phyloP scores from a whole-genome alignment of 2,113 vertebrate genomes.

The Xenopus borealis region DNA sequence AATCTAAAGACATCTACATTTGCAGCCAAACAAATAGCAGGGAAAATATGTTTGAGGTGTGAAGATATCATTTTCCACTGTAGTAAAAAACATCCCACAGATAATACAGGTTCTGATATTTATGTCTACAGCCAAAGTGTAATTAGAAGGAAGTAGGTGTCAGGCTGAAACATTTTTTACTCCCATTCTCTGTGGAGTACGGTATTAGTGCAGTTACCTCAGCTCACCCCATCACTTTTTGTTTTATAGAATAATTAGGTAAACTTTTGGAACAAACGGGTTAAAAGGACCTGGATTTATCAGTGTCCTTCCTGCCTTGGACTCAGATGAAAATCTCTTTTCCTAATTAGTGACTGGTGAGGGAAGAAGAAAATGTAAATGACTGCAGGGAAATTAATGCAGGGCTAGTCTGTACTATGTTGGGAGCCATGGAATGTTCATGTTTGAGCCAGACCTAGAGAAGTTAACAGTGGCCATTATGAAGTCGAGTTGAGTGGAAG shows the following conservation, averaged over 20 bases:
- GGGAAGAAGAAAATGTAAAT: not conserved
- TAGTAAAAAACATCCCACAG: no score
- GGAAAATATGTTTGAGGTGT: no score
- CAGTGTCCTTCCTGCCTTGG: not conserved
- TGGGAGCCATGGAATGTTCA: not conserved
- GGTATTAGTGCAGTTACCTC: not conserved
- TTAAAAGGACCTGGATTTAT: not conserved
- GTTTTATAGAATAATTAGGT: not conserved
- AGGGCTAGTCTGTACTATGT: not conserved
- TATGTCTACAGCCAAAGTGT: not conserved
- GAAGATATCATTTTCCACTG: no score
- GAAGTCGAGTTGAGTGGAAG: not conserved
- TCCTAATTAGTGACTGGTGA: constrained; percentile 5
- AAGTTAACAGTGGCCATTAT: not conserved
- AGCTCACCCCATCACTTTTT: not conserved
- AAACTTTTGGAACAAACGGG: not conserved
- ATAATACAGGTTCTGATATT: no score
- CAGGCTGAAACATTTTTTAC: not conserved
- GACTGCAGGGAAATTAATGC: not conserved
- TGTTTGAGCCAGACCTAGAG: constrained; percentile 1
- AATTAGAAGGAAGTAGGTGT: not conserved
- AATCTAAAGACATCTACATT: no score
- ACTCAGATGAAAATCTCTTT: not conserved
- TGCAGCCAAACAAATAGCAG: no score
- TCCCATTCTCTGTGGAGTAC: constrained; percentile 8